Evolutionary conservation across 2,797 vertebrate genomes (phyloP), one percentile per base, ranked within the genome.

Genomic region (Esox masquinongy): DNA sequence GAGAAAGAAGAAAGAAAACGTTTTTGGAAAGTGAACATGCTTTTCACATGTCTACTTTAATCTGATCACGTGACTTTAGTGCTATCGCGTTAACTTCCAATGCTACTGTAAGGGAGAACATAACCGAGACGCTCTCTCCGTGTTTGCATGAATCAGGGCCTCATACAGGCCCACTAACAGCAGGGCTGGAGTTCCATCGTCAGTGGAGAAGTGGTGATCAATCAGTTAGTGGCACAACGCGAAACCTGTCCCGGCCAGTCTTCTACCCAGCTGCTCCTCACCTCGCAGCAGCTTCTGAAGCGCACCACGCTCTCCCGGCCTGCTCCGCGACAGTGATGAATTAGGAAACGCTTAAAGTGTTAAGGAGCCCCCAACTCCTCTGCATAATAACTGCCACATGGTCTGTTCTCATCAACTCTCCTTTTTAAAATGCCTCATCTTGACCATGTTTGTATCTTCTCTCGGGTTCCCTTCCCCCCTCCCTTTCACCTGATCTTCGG

Each of bases 351-450:
- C 83, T 83, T 80, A 84, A 71, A 82, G 76, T 86, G 86, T 88
- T 88, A 82, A 87, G 83, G 69, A 88, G 83, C 75, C 83, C 71
- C 82, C 68, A 74, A 82, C 83, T 86, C 78, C 78, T 90, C 80
- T 89, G 86, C 89, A 90, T 90, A 88, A 90, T 86, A 90, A 88
- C 84, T 78, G 84, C 86, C 39, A 66, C 81, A 82, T n/a, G 14
- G n/a, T 26, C 15, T 79, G 81, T 82, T 83, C 83, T 84, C 81
- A 75, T 80, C 77, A 47, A 47, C 9, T 47, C 9, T 3, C 36
- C 36, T 47, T 11, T 47, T 47, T 47, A 3, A 47, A 84, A 14
- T 9, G 14, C 5, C 24, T 50, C 17, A 24, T 53, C 70, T 49
- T 53, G 49, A 14, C 70, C 70, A 3, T 47, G 43, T 47, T 47